phyloP scores from a whole-genome alignment of 2,888 invertebrate genomes.

The Aquatica leii region DNA sequence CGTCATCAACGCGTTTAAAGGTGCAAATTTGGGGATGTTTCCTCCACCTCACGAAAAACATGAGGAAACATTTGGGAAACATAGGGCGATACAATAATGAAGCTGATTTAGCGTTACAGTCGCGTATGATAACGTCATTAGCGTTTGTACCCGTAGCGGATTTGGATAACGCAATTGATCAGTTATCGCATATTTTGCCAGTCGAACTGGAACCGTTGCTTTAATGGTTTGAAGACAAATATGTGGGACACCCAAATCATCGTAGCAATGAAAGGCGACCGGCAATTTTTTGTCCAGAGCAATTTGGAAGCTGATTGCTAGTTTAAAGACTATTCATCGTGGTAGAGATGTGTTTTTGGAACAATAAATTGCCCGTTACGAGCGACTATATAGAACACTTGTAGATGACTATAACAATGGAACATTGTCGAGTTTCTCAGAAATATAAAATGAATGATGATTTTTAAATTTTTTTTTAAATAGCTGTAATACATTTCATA shows the following conservation, averaged over 20 bases:
- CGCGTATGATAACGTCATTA: constrained; percentile 2
- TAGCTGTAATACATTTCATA: too few relatives aligned
- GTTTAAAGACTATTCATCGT: too few relatives aligned
- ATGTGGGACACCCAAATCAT: not conserved
- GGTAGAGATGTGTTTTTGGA: too few relatives aligned
- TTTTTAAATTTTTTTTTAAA: too few relatives aligned
- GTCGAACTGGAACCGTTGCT: not conserved
- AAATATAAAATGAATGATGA: too few relatives aligned
- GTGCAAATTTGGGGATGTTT: not conserved
- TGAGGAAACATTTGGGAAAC: not conserved
- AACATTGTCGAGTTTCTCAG: too few relatives aligned
- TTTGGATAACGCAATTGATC: not conserved
- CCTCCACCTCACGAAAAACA: constrained; percentile 1
- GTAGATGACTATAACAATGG: too few relatives aligned
- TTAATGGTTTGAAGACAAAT: not conserved
- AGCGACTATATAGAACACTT: too few relatives aligned
- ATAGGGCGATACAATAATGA: not conserved
- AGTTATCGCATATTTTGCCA: constrained; percentile 1
- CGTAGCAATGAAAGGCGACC: not conserved
- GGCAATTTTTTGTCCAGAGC: not conserved
- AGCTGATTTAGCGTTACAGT: not conserved
- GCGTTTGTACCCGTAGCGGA: constrained; percentile 1
- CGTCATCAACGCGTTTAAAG: not conserved
- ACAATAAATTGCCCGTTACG: too few relatives aligned
- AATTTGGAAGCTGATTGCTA: too few relatives aligned